These are phyloP conservation scores for Chondrosia reniformis DNA, from an alignment of 37 sponge, comb jelly and placozoan genomes.

Conservation along the genomic window DNA sequence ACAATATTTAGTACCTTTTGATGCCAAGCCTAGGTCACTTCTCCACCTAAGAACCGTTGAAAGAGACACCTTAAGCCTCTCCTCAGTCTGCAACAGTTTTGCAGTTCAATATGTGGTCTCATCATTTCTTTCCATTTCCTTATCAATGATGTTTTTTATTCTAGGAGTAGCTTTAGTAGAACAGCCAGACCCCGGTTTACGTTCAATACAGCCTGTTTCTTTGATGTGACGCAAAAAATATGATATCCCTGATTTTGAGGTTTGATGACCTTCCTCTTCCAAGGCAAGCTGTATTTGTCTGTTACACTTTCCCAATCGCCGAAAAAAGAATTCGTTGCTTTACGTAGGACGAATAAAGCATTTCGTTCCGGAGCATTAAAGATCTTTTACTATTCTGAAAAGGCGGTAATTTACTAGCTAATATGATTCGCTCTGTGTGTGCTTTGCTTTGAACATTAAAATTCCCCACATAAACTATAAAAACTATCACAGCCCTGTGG, in stretches of 20 bases:
- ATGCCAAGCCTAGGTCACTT: neutral
- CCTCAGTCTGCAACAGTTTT: neutral
- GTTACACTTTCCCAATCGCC: no score
- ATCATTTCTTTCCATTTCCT: neutral
- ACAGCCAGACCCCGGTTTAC: neutral
- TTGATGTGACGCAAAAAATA: neutral
- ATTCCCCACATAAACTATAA: no score
- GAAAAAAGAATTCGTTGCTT: no score
- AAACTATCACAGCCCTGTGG: no score
- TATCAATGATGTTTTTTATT: neutral
- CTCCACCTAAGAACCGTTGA: neutral
- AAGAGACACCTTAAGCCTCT: neutral
- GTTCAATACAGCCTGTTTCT: neutral
- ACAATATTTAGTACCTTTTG: slow-evolving; percentile 23
- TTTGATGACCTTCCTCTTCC: no score
- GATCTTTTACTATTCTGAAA: no score
- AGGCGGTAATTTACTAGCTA: no score
- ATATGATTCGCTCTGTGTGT: no score
- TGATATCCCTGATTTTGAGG: neutral
- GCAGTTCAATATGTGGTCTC: neutral
- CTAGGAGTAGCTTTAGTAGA: neutral
- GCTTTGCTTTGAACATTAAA: no score
- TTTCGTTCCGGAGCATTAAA: no score
- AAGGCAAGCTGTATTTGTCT: no score
- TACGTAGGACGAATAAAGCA: no score